phyloP scores from a whole-genome alignment of 2,797 vertebrate species.

The Mormyrops attenuatus region DNA sequence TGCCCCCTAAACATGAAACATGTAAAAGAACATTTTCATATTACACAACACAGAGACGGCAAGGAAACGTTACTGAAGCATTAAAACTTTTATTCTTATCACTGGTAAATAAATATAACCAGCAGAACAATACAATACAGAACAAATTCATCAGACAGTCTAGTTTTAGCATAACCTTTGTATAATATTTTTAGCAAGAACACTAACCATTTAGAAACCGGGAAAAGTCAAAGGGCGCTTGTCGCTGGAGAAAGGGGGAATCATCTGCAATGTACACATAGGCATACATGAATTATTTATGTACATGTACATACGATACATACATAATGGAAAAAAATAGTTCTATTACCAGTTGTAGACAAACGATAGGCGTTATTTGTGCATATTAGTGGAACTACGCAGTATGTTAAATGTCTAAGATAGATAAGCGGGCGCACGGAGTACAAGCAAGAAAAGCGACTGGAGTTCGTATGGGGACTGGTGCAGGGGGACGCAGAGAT shows the following conservation, averaged over 20 bases:
- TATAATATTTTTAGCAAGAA: not conserved
- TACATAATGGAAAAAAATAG: not conserved
- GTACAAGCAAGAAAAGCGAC: not conserved
- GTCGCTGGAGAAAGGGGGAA: not conserved
- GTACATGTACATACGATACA: not conserved
- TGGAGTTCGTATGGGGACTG: not conserved
- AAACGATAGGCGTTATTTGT: not conserved
- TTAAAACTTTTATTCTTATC: not conserved
- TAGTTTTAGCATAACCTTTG: not conserved
- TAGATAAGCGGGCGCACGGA: not conserved
- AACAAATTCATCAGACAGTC: not conserved
- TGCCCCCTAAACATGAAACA: not conserved
- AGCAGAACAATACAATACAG: not conserved
- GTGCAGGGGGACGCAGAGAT: not conserved
- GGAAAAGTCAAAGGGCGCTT: not conserved
- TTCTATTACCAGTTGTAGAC: not conserved
- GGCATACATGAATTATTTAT: not conserved
- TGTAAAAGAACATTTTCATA: not conserved
- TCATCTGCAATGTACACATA: not conserved
- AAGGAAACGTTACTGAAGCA: not conserved
- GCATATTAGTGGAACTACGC: not conserved
- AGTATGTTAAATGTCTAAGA: not conserved
- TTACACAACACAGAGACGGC: not conserved
- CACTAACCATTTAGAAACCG: not conserved
- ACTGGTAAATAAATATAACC: not conserved